Evolutionary conservation across 2,888 invertebrate genomes (phyloP).

Genomic region (Callimorpha dominula): DNA sequence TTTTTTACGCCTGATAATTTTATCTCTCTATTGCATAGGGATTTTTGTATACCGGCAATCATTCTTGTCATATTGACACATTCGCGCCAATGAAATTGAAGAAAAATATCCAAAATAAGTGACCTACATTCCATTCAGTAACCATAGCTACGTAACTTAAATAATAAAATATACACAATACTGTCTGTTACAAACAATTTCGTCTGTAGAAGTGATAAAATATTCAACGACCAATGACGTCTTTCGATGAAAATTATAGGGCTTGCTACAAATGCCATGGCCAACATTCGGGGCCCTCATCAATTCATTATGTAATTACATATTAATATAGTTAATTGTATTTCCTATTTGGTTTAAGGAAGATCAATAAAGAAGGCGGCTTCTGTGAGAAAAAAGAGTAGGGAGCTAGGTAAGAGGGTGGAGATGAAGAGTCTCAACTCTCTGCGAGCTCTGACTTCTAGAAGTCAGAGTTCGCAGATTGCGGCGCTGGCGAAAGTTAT

Average conservation of each 20-base stretch:
- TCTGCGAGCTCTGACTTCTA: too few species aligned
- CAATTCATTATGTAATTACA: slow-evolving; percentile 28
- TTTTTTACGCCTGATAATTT: not conserved
- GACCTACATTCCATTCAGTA: slow-evolving; percentile 2
- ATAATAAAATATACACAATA: slow-evolving; percentile 24
- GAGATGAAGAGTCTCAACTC: too few species aligned
- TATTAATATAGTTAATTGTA: slow-evolving; percentile 19
- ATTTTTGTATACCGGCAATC: not conserved
- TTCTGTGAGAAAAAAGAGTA: not conserved
- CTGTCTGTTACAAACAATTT: slow-evolving; percentile 21
- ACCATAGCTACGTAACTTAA: slow-evolving; percentile 11
- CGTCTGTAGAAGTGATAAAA: slow-evolving; percentile 22
- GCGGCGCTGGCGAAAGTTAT: too few species aligned
- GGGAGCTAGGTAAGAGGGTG: too few species aligned
- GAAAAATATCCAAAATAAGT: slow-evolving; percentile 19
- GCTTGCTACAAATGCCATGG: slow-evolving; percentile 33
- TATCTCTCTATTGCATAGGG: not conserved
- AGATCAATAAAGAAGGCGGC: not conserved
- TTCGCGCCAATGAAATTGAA: not conserved
- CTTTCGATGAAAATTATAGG: slow-evolving; percentile 25
- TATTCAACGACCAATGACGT: slow-evolving; percentile 37
- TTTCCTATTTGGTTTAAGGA: slow-evolving; percentile 6
- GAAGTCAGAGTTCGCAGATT: too few species aligned
- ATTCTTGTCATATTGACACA: slow-evolving; percentile 18
- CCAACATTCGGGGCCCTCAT: slow-evolving; percentile 15